Conservation (phyloP, 2,113 vertebrate genomes). For the Casuarius casuarius region DNA sequence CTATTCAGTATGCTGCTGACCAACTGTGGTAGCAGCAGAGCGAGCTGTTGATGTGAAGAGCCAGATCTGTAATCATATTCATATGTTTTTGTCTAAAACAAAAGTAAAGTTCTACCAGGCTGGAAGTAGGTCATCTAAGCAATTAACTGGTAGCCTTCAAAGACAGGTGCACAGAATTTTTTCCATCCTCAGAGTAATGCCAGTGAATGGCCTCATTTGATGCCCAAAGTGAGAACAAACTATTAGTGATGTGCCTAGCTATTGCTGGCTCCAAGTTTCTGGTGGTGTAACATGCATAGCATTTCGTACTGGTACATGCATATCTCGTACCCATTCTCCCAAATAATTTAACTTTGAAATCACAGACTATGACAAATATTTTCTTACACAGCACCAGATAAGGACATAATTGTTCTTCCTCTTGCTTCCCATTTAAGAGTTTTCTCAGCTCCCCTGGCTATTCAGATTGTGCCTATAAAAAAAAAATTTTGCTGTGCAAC, state of each 20-base stretch:
- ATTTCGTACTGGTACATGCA: not conserved
- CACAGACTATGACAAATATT: not conserved
- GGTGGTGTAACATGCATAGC: rapidly evolving
- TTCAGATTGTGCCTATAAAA: not conserved
- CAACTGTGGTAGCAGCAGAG: not conserved
- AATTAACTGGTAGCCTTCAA: not conserved
- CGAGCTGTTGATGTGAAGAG: not conserved
- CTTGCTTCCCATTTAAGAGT: not conserved
- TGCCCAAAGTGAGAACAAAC: not conserved
- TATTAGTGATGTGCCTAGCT: not conserved
- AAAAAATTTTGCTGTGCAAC: not conserved
- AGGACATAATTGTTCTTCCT: not conserved
- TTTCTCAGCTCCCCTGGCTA: not conserved
- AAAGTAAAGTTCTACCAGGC: not conserved
- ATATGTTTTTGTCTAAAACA: not conserved
- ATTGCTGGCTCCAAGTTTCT: not conserved
- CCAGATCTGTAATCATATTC: not conserved
- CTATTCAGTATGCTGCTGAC: not conserved
- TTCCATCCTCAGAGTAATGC: not conserved
- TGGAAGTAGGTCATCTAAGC: not conserved
- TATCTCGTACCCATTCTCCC: not conserved
- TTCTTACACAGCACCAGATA: not conserved
- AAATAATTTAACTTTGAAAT: not conserved
- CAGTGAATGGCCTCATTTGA: not conserved
- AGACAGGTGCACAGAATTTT: not conserved